Conservation (phyloP, 2,888 invertebrate genomes). For the Auanema sp. region DNA sequence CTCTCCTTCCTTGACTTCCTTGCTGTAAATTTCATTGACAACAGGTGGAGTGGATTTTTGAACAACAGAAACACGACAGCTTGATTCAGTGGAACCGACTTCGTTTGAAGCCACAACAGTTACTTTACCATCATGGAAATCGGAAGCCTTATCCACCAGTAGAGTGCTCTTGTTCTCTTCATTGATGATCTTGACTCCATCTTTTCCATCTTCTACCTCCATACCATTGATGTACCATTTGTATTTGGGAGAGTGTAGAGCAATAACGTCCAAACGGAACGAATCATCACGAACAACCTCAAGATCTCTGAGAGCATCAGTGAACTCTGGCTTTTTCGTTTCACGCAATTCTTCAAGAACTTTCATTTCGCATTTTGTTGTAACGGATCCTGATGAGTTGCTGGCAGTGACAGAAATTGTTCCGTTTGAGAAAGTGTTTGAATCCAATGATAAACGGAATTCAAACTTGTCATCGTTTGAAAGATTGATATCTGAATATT, state of each 20-base stretch:
- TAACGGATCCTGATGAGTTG: conserved; percentile 35
- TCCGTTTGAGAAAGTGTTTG: conserved; percentile 32
- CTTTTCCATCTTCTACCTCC: conserved; percentile 44
- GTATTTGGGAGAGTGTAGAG: conserved; percentile 72
- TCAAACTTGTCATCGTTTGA: conserved; percentile 50
- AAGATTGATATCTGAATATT: conserved; percentile 32
- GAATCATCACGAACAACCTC: conserved; percentile 67
- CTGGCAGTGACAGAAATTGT: conserved; percentile 31
- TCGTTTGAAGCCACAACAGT: conserved; percentile 53
- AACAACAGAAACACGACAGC: conserved; percentile 33
- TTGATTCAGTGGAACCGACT: conserved; percentile 44
- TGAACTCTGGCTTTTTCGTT: conserved; percentile 76
- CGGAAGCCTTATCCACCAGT: conserved; percentile 76
- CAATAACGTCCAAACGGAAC: conserved; percentile 50
- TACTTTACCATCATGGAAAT: conserved; percentile 71
- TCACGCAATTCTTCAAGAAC: conserved; percentile 45
- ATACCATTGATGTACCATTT: conserved; percentile 70
- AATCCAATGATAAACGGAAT: conserved; percentile 47
- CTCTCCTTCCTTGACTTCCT: conserved; percentile 44
- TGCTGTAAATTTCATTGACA: conserved; percentile 39
- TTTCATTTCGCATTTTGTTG: conserved; percentile 37
- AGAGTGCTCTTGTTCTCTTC: conserved; percentile 66
- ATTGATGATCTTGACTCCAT: conserved; percentile 47
- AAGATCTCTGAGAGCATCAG: conserved; percentile 83
- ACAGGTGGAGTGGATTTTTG: conserved; percentile 32